A percentile compares a stretch with the other conserved stretches of the same genome.
phyloP scores from a whole-genome alignment of 1,140 invertebrate genomes.

The Coelopa frigida region DNA sequence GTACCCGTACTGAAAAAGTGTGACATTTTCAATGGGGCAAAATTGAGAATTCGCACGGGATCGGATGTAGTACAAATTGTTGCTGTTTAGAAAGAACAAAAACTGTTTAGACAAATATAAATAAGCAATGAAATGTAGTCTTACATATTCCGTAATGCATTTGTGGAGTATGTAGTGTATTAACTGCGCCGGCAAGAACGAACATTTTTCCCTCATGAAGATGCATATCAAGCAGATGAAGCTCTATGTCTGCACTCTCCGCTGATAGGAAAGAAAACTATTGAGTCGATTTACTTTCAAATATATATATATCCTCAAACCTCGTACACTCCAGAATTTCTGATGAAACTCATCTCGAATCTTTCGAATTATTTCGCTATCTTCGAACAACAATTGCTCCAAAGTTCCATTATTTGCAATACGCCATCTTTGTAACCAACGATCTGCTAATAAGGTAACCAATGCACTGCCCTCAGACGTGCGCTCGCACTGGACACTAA shows the following conservation, averaged over 20 bases:
- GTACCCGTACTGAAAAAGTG: slow-evolving; percentile 50
- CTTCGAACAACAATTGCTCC: slow-evolving; percentile 38
- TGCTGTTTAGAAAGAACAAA: not conserved
- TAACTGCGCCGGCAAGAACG: slow-evolving; percentile 65
- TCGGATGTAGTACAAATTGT: slow-evolving; percentile 21
- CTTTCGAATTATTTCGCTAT: slow-evolving; percentile 29
- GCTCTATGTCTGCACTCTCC: slow-evolving; percentile 42
- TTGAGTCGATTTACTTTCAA: not conserved
- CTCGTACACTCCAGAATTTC: slow-evolving; percentile 36
- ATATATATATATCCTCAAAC: slow-evolving; percentile 2
- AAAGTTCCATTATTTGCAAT: slow-evolving; percentile 30
- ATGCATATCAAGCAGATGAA: slow-evolving; percentile 67
- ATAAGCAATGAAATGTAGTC: not conserved
- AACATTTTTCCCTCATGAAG: slow-evolving; percentile 58
- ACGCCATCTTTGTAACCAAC: slow-evolving; percentile 36
- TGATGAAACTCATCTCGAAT: slow-evolving; percentile 36
- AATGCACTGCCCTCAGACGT: slow-evolving; percentile 19
- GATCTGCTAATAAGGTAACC: slow-evolving; percentile 34
- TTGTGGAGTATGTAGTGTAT: slow-evolving; percentile 55
- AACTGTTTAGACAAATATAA: no score
- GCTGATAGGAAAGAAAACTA: slow-evolving; percentile 6
- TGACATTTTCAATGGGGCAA: slow-evolving; percentile 52
- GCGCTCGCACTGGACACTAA: slow-evolving; percentile 31
- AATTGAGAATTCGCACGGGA: slow-evolving; percentile 44
- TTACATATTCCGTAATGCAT: slow-evolving; percentile 63